phyloP scores from a whole-genome alignment of 2,113 vertebrate genomes.

The Chunga burmeisteri region DNA sequence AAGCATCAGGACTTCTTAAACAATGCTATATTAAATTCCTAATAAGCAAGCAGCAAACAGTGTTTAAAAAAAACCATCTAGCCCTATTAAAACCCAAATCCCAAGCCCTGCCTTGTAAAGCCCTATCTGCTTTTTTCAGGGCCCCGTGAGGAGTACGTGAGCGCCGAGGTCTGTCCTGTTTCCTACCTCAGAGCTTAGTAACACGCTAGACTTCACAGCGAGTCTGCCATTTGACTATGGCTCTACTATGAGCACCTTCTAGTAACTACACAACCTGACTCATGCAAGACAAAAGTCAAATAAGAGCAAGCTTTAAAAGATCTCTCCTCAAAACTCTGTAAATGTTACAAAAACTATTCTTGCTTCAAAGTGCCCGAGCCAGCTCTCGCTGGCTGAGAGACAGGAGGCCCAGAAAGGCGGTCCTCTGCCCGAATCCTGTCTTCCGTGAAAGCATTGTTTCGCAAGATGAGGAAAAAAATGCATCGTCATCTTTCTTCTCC shows the following conservation, averaged over 20 bases:
- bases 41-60: neutral
- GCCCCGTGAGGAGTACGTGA: fast-evolving
- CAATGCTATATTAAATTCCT: neutral
- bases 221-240: neutral
- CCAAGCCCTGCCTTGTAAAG: neutral
- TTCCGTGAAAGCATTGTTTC: neutral
- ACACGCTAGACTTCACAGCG: fast-evolving
- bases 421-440: neutral
- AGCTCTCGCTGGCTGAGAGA: neutral
- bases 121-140: neutral
- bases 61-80: neutral
- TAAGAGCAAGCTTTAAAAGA: neutral
- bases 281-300: neutral
- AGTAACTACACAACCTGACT: neutral
- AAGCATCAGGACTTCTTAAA: neutral
- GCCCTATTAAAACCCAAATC: neutral
- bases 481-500: neutral
- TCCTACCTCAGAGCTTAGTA: neutral
- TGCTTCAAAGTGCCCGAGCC: neutral
- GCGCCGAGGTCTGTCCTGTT: neutral
- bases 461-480: neutral
- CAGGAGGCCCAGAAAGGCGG: neutral
- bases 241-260: neutral
- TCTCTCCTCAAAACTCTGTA: neutral
- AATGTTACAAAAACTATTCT: neutral